Base-by-base conservation (phyloP, 1,140 invertebrate species). In the Papilio dardanus region DNA sequence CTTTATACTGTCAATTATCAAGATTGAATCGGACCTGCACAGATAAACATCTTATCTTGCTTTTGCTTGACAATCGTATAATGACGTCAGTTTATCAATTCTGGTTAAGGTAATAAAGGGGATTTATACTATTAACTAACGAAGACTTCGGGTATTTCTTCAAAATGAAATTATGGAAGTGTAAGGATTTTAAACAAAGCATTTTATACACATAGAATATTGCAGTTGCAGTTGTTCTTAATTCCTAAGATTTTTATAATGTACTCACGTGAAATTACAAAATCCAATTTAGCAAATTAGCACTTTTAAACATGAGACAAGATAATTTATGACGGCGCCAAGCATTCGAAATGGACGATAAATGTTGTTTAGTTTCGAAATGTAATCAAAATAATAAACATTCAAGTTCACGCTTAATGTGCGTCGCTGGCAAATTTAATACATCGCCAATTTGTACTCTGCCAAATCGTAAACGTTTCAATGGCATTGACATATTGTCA, bases 1-100 rank as follows among this genome's bases (percentile, higher is more conserved):
- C 54, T 28, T 62, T 62, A 62, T 62, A 10, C 54, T 62, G 54
- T 62, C 54, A 62, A 62, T 62, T 62, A 62, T 62, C 24, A 62
- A 62, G 54, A 62, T 62, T 62, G 54, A 62, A 62, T 28, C 54
- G 54, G 24, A 62, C 12, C 54, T 28, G 30, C 54, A 62, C 54
- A 62, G 54, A 62, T 62, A 62, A 62, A 62, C 54, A 28, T 1
- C 54, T 62, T 62, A 62, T 62, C 54, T 28, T 14, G 21, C 10
- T 12, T 62, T 62, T 62, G 54, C 24, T 62, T 28, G 54, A 62
- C 54, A 62, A 28, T 62, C 54, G 54, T 14, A 28, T 62, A 62
- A 62, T 62, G 24, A 62, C 24, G 54, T 62, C 54, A 62, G 54
- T 62, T 62, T 62, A 21, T 30, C 24, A 28, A 62, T 62, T 8